phyloP scores from a whole-genome alignment of 2,888 invertebrate genomes.

The Lypha dubia region DNA sequence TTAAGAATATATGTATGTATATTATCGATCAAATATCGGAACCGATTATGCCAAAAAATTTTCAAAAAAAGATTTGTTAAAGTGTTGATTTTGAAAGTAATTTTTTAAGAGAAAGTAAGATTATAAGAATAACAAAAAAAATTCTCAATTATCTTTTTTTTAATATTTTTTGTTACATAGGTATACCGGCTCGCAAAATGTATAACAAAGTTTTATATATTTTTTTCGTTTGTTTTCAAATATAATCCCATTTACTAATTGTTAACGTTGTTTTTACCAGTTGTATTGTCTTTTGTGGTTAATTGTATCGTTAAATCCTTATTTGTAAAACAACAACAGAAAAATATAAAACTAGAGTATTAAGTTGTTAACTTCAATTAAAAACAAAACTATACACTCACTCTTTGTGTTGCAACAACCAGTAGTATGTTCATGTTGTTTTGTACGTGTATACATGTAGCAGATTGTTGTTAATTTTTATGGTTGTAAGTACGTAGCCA shows the following conservation, averaged over 20 bases:
- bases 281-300: constrained; percentile 36
- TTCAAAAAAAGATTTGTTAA: too few relatives aligned
- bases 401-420: constrained; percentile 24
- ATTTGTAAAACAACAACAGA: constrained; percentile 76
- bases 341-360: constrained; percentile 64
- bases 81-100: too few relatives aligned
- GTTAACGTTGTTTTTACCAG: constrained; percentile 33
- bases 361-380: constrained; percentile 72
- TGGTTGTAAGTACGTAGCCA: not conserved
- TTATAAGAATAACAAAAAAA: too few relatives aligned
- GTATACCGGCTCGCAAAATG: not conserved
- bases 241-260: constrained; percentile 53
- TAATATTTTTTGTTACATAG: too few relatives aligned
- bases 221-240: not conserved
- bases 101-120: too few relatives aligned
- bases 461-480: constrained; percentile 73
- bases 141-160: too few relatives aligned
- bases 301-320: constrained; percentile 76
- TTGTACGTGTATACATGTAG: constrained; percentile 49
- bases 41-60: too few relatives aligned
- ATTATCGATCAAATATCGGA: too few relatives aligned
- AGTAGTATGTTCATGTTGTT: not conserved
- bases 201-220: not conserved
- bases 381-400: constrained; percentile 56
- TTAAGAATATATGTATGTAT: too few relatives aligned